phyloP scores from a whole-genome alignment of 2,888 invertebrate species.

The Lithophane leautieri region DNA sequence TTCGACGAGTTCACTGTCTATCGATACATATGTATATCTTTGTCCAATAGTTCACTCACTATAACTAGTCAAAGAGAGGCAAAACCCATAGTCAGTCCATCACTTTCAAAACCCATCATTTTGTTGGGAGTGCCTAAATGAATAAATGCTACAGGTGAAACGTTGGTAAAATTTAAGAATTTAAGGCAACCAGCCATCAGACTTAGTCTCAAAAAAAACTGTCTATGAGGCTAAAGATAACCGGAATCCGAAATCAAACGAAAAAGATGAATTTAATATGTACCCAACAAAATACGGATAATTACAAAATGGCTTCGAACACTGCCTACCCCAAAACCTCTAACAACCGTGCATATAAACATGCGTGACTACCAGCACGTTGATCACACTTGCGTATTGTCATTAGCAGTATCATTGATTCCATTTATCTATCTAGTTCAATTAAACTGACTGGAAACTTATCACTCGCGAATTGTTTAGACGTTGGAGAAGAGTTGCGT shows the following conservation, averaged over 20 bases:
- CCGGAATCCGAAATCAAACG: not conserved
- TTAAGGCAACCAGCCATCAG: not conserved
- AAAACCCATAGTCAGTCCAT: too few species aligned
- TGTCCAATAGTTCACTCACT: too few species aligned
- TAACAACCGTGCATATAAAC: slow-evolving; percentile 26
- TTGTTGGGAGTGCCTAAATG: too few species aligned
- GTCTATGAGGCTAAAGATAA: not conserved
- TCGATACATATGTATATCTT: too few species aligned
- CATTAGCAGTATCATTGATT: slow-evolving; percentile 55
- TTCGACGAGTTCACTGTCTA: too few species aligned
- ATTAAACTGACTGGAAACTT: slow-evolving; percentile 47
- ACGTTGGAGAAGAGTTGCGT: slow-evolving; percentile 22
- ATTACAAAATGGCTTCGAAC: not conserved
- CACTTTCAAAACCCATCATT: too few species aligned
- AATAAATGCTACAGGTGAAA: too few species aligned
- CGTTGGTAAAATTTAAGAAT: too few species aligned
- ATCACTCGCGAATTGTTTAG: slow-evolving; percentile 49
- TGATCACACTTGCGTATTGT: slow-evolving; percentile 1
- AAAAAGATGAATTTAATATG: not conserved
- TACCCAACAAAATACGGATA: not conserved
- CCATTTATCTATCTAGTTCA: slow-evolving; percentile 65
- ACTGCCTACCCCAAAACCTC: not conserved
- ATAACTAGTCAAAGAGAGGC: too few species aligned
- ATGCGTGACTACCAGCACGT: slow-evolving; percentile 59
- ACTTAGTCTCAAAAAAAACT: not conserved